Conservation (phyloP, 2,797 vertebrate species). For the Arrhamphus sclerolepis region DNA sequence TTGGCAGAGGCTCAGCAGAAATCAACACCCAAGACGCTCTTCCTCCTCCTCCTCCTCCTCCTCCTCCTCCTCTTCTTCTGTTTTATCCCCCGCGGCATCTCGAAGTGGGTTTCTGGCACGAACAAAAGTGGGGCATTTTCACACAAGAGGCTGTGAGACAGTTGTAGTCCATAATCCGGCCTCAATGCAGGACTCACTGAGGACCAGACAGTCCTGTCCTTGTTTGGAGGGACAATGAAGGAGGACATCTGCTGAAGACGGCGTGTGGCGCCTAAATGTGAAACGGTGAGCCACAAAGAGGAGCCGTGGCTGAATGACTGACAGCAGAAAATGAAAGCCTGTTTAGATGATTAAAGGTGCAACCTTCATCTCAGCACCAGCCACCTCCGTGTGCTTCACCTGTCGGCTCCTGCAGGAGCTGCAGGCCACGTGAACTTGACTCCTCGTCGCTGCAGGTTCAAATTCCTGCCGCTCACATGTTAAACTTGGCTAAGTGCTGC, state of each 20-base stretch:
- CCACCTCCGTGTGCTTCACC: constrained; percentile 16
- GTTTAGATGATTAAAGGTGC: constrained; percentile 12
- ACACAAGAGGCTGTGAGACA: constrained; percentile 33
- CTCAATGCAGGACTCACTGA: constrained; percentile 34
- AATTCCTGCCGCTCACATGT: constrained; percentile 44
- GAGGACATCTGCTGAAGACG: constrained; percentile 29
- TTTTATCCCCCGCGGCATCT: constrained; percentile 25
- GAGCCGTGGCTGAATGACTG: constrained; percentile 6
- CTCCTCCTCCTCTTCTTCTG: not conserved
- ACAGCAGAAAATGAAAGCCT: constrained; percentile 24
- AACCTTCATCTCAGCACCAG: not conserved
- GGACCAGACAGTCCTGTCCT: constrained; percentile 39
- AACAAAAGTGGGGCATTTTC: constrained; percentile 14
- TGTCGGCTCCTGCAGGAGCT: constrained; percentile 34
- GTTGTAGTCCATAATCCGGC: not conserved
- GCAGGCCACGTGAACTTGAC: constrained; percentile 30
- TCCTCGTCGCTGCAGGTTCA: constrained; percentile 12
- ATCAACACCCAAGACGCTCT: constrained; percentile 27
- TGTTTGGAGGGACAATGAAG: constrained; percentile 21
- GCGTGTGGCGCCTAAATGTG: not conserved
- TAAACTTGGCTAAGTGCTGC: constrained; percentile 7
- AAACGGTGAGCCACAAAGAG: not conserved
- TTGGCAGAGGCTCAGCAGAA: constrained; percentile 40
- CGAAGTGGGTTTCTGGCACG: constrained; percentile 41
- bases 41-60: not conserved